Evolutionary conservation across 2,113 vertebrate genomes (phyloP).

Genomic region (Cyanistes caeruleus): DNA sequence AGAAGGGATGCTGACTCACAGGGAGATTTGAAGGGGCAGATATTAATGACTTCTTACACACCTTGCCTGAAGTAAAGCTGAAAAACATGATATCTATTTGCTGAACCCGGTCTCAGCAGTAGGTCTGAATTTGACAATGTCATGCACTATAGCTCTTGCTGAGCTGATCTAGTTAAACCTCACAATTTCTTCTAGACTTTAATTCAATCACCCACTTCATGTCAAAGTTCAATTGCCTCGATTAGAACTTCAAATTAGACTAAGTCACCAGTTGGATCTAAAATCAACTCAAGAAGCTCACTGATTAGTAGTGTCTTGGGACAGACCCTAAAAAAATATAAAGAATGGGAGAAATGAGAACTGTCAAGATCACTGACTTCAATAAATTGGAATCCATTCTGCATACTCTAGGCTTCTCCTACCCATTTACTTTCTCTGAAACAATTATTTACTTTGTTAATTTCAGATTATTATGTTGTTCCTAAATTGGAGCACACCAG

Average conservation of each 20-base stretch:
- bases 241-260: not conserved
- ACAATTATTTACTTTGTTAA: not conserved
- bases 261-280: not conserved
- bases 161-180: not conserved
- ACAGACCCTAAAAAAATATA: not conserved
- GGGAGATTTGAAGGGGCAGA: not conserved
- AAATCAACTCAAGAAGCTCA: not conserved
- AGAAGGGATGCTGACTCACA: not conserved
- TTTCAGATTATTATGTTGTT: not conserved
- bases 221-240: not conserved
- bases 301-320: not conserved
- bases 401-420: not conserved
- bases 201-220: not conserved
- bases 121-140: not conserved
- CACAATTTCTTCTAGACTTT: not conserved
- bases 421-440: not conserved
- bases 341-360: not conserved
- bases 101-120: not conserved
- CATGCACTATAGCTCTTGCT: not conserved
- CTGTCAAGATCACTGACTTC: not conserved
- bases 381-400: not conserved
- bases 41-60: not conserved
- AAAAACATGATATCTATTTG: not conserved
- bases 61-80: not conserved
- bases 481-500: not conserved